Conservation (phyloP, 2,797 vertebrate genomes). For the Astyanax mexicanus region DNA sequence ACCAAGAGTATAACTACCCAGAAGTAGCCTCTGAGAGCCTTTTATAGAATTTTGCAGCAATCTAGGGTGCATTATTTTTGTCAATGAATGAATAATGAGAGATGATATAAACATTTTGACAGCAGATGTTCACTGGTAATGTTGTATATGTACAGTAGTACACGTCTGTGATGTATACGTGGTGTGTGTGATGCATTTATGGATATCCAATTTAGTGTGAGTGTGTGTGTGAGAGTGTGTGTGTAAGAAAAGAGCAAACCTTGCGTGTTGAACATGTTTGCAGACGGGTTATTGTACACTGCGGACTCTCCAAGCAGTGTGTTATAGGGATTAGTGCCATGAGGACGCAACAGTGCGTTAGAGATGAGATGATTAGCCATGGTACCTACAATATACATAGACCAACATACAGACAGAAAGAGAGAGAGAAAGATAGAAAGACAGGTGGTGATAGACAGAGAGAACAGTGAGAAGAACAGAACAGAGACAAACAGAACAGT, state of each 20-base stretch:
- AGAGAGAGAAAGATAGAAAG: constrained; percentile 29
- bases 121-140: no score
- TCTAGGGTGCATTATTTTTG: no score
- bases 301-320: constrained; percentile 99
- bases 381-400: constrained; percentile 97
- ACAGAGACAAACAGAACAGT: constrained; percentile 48
- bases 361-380: constrained; percentile 99
- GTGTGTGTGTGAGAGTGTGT: constrained; percentile 23
- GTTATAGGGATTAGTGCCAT: constrained; percentile 99
- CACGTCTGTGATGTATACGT: no score
- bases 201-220: constrained; percentile 3
- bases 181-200: no score
- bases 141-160: no score
- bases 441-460: constrained; percentile 12
- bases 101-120: no score
- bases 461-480: constrained; percentile 28
- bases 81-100: no score
- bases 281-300: constrained; percentile 99
- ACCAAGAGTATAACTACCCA: no score
- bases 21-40: no score
- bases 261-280: constrained; percentile 99
- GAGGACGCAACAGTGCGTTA: constrained; percentile 99
- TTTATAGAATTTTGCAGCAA: no score
- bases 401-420: constrained; percentile 60
- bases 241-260: constrained; percentile 83